Conservation (phyloP, 2,113 vertebrate species). For the Lanius collurio region DNA sequence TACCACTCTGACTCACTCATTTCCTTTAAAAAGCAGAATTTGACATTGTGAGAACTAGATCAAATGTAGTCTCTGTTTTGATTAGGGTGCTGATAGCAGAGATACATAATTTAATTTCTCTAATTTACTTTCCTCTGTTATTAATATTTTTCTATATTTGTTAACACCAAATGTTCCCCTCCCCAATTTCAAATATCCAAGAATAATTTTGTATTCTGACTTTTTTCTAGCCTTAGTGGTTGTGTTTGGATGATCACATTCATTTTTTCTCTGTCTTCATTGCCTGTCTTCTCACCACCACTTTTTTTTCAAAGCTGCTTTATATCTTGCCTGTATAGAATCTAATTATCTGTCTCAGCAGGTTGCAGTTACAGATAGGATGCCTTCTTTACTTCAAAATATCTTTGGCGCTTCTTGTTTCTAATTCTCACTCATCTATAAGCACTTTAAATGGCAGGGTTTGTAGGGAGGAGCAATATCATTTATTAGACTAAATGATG, state of each 20-base stretch:
- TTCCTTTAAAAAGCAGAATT: neutral
- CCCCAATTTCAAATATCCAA: neutral
- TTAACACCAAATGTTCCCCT: neutral
- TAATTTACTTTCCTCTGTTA: neutral
- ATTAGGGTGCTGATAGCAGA: neutral
- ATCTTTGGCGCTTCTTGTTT: neutral
- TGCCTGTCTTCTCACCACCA: neutral
- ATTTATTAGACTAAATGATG: neutral
- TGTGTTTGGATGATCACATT: neutral
- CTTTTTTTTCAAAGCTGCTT: neutral
- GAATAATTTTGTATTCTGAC: neutral
- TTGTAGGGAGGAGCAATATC: neutral
- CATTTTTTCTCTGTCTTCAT: neutral
- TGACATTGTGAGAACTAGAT: neutral
- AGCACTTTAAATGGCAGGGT: neutral
- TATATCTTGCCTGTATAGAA: neutral
- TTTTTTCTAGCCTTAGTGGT: neutral
- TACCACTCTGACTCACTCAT: neutral
- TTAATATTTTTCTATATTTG: neutral
- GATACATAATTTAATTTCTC: neutral
- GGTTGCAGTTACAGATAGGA: neutral
- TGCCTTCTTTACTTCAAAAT: neutral
- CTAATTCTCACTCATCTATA: neutral
- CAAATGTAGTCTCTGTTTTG: neutral
- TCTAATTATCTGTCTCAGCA: neutral